Evolutionary conservation across 2,888 invertebrate genomes (phyloP), one percentile per base, ranked within the genome.

Genomic region (Agonum fuliginosum): DNA sequence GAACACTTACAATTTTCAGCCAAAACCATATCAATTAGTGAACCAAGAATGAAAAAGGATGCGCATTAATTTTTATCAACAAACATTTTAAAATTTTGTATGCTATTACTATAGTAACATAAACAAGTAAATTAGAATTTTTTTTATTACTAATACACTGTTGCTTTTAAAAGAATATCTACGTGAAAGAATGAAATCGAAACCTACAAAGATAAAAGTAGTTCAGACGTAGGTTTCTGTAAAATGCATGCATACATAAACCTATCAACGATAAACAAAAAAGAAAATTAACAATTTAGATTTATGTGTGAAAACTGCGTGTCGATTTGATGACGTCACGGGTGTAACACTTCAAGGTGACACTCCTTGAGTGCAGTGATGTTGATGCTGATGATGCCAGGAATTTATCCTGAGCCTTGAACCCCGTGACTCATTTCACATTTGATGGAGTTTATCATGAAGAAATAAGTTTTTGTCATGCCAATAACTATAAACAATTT

Each of bases 341-440:
- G 8, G 12, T 62, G 12, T 46, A 5, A n/a, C 12, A 71, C 51
- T 67, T 43, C 74, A 74, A 74, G 74, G 74, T 74, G 46, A 74
- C 51, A 19, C 65, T 65, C 43, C 74, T 19, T 65, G 19, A 14
- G 30, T 17, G 20, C 17, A 30, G 43, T 37, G 71, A n/a, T n/a
- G n/a, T n/a, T n/a, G n/a, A n/a, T 19, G 22, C 14, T 65, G 65
- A 65, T 27, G 62, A 62, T 65, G 74, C 30, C 48, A 48, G 41
- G 46, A 74, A 65, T 65, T 71, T 74, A 17, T 14, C n/a, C 17
- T 17, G 19, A 17, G 72, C 74, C 74, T 65, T 74, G 74, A 74
- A 74, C 74, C 65, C 71, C 41, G 5, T 65, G 62, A 74, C 30
- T 74, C 74, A 74, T 58, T 17, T 74, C 65, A 74, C 74, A 74